These are phyloP conservation scores for Ormyrus labotus DNA, from an alignment of 2,888 invertebrate genomes.

Conservation along the genomic window DNA sequence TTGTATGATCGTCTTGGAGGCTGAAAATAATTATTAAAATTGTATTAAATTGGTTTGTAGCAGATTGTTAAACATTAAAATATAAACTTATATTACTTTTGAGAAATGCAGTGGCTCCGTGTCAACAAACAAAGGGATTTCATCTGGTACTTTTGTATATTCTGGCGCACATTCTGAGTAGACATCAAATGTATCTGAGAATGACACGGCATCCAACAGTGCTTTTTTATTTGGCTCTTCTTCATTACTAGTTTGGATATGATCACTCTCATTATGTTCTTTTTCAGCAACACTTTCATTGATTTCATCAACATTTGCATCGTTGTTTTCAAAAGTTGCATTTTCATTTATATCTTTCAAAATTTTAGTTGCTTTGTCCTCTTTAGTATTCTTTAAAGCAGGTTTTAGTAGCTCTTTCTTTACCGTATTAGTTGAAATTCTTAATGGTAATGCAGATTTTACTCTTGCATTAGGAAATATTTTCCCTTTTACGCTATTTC, in stretches of 20 bases:
- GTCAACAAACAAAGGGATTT: conserved; percentile 66
- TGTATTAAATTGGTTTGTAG: conserved; percentile 6
- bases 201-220: conserved; percentile 57
- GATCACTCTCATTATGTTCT: conserved; percentile 2
- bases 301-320: conserved; percentile 8
- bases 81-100: conserved; percentile 60
- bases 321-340: conserved; percentile 8
- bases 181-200: conserved; percentile 68
- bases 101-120: conserved; percentile 66
- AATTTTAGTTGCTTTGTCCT: not conserved
- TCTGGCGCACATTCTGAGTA: conserved; percentile 38
- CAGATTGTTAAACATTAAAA: not conserved
- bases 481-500: conserved; percentile 48
- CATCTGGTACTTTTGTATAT: conserved; percentile 31
- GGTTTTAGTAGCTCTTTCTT: conserved; percentile 38
- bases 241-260: conserved; percentile 23
- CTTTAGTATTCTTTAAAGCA: conserved; percentile 17
- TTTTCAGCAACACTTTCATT: conserved; percentile 10
- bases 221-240: conserved; percentile 26
- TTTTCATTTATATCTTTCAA: conserved; percentile 17
- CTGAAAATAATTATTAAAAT: conserved; percentile 57
- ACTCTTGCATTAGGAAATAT: conserved; percentile 46
- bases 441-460: conserved; percentile 33
- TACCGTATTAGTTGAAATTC: conserved; percentile 39
- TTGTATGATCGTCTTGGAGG: conserved; percentile 68